Evolutionary conservation across 1,140 invertebrate species (phyloP).

Genomic region (Drosophila tsacasi): DNA sequence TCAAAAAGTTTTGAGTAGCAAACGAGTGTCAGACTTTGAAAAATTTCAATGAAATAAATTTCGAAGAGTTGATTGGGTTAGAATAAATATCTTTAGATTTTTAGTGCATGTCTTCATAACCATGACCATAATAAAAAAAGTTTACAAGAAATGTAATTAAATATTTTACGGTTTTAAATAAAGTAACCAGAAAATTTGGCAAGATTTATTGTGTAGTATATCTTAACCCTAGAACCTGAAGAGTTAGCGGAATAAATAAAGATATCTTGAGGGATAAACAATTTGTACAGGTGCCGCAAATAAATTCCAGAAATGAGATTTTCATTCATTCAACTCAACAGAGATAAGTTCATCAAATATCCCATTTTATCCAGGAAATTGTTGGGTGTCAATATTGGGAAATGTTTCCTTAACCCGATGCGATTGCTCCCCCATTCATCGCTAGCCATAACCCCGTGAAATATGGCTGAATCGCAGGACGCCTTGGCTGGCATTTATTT

Average conservation of each 20-base stretch:
- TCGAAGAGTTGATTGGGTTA: background rate
- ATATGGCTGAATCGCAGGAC: slow-evolving; percentile 24
- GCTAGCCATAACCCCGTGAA: slow-evolving; percentile 6
- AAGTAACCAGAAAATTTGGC: background rate
- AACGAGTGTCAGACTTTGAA: slow-evolving; percentile 3
- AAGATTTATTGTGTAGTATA: background rate
- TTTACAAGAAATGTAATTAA: background rate
- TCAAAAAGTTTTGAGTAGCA: slow-evolving; percentile 9
- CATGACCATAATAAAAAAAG: background rate
- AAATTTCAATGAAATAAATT: background rate
- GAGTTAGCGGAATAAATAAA: background rate
- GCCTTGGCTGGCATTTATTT: slow-evolving; percentile 22
- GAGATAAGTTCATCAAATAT: slow-evolving; percentile 13
- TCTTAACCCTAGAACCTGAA: background rate
- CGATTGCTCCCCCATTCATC: background rate
- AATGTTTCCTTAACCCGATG: slow-evolving; percentile 5
- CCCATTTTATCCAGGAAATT: slow-evolving; percentile 19
- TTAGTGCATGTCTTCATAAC: background rate
- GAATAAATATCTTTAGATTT: background rate
- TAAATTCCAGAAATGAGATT: slow-evolving; percentile 2
- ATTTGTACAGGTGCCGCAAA: slow-evolving; percentile 7
- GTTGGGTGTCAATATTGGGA: slow-evolving; percentile 23
- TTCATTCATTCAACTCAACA: slow-evolving; percentile 2
- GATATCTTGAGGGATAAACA: background rate
- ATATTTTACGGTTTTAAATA: background rate